phyloP scores from a whole-genome alignment of 2,113 vertebrate genomes.

The Panthera leo region DNA sequence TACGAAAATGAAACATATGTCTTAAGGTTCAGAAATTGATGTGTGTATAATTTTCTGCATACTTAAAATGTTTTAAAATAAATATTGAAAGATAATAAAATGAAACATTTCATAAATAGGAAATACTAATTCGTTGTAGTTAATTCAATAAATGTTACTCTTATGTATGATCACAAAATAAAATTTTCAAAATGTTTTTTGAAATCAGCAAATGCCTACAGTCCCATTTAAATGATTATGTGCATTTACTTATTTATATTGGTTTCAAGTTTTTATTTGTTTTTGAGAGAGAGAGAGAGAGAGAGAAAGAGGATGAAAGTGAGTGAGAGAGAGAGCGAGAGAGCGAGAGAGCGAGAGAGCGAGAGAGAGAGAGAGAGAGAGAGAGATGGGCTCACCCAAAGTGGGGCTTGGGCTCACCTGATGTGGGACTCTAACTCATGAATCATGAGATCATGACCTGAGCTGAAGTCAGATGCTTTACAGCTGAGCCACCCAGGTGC shows the following conservation, averaged over 20 bases:
- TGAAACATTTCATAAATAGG: background rate
- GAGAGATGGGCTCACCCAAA: too few species aligned
- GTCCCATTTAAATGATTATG: background rate
- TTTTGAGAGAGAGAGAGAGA: too few species aligned
- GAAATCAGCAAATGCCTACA: background rate
- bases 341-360: too few species aligned
- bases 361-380: too few species aligned
- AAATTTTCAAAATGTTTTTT: background rate
- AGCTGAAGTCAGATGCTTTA: too few species aligned
- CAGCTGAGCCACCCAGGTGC: too few species aligned
- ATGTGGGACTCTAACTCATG: too few species aligned
- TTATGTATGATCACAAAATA: background rate
- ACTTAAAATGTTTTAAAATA: slow-evolving; percentile 23
- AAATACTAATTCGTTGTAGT: background rate
- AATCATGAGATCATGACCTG: too few species aligned
- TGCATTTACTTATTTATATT: background rate
- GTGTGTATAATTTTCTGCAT: background rate
- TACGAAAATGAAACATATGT: background rate
- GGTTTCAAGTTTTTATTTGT: background rate
- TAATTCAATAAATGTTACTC: background rate
- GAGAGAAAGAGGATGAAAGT: too few species aligned
- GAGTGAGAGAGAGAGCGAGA: too few species aligned
- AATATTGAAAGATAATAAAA: slow-evolving; percentile 13
- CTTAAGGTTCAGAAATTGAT: background rate
- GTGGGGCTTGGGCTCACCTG: too few species aligned